Evolutionary conservation across 2,113 vertebrate genomes (phyloP).

Genomic region (Crocuta crocuta): DNA sequence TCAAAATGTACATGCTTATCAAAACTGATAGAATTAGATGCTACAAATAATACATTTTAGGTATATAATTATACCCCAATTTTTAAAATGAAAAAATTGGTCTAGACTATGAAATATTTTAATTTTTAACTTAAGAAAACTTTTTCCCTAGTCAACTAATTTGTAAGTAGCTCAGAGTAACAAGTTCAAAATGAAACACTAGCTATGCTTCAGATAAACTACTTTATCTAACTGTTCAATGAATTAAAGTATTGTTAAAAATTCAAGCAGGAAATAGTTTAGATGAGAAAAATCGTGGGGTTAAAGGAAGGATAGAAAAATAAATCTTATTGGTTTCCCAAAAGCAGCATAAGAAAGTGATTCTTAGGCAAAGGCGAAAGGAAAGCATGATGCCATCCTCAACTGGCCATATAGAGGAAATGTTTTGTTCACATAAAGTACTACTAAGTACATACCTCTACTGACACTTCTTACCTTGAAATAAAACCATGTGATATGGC

Average conservation of each 20-base stretch:
- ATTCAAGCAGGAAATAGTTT: slow-evolving; percentile 45
- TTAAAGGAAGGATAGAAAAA: background rate
- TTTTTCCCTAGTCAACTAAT: background rate
- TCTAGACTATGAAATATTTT: background rate
- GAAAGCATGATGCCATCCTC: background rate
- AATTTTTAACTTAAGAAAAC: slow-evolving; percentile 26
- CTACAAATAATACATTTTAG: background rate
- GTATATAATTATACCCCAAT: background rate
- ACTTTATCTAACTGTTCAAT: slow-evolving; percentile 1
- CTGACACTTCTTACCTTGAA: slow-evolving; percentile 37
- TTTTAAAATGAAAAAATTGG: slow-evolving; percentile 2
- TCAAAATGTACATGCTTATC: background rate
- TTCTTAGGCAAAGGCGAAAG: background rate
- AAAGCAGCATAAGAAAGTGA: background rate
- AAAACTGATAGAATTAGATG: slow-evolving; percentile 27
- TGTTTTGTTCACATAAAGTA: background rate
- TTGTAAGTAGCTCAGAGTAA: slow-evolving; percentile 10
- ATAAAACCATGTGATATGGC: slow-evolving; percentile 53
- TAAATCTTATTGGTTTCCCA: background rate
- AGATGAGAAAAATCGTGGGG: slow-evolving; percentile 26
- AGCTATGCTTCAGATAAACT: slow-evolving; percentile 7
- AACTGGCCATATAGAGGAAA: background rate
- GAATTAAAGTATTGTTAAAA: background rate
- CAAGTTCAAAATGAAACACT: slow-evolving; percentile 54
- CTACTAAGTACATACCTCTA: background rate